These are phyloP conservation scores for Stegastes partitus DNA, from an alignment of 2,113 vertebrate genomes.

Conservation along the genomic window DNA sequence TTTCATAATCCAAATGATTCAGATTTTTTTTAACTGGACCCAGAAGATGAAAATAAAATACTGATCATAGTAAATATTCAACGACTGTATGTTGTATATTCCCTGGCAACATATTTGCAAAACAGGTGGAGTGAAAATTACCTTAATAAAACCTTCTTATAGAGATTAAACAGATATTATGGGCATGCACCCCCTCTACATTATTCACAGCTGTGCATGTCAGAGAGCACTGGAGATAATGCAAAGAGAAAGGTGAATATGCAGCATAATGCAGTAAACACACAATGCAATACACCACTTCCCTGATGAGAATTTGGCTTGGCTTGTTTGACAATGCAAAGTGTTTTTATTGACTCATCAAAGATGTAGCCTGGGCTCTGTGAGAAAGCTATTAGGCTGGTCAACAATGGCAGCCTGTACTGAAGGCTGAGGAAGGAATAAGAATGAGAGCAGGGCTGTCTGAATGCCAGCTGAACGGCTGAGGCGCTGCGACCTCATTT, in stretches of 20 bases:
- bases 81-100: no score
- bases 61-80: no score
- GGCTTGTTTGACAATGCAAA: slow-evolving; percentile 60
- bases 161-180: slow-evolving; percentile 20
- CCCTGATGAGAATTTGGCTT: slow-evolving; percentile 49
- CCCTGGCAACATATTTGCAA: background rate
- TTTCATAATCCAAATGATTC: no score
- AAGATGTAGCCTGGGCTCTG: slow-evolving; percentile 39
- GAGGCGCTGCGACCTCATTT: slow-evolving; percentile 61
- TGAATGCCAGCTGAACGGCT: slow-evolving; percentile 60
- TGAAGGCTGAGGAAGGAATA: slow-evolving; percentile 61
- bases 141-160: slow-evolving; percentile 18
- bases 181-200: background rate
- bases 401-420: slow-evolving; percentile 69
- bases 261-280: slow-evolving; percentile 7
- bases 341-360: slow-evolving; percentile 77
- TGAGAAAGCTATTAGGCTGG: slow-evolving; percentile 72
- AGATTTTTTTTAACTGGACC: no score
- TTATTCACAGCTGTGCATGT: slow-evolving; percentile 26
- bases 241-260: slow-evolving; percentile 28
- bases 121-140: background rate
- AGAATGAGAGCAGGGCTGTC: slow-evolving; percentile 53
- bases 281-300: slow-evolving; percentile 28
- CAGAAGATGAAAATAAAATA: no score
- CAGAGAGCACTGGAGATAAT: slow-evolving; percentile 15